Base-by-base conservation (phyloP, 2,888 invertebrate species). In the Shargacucullia verbasci region DNA sequence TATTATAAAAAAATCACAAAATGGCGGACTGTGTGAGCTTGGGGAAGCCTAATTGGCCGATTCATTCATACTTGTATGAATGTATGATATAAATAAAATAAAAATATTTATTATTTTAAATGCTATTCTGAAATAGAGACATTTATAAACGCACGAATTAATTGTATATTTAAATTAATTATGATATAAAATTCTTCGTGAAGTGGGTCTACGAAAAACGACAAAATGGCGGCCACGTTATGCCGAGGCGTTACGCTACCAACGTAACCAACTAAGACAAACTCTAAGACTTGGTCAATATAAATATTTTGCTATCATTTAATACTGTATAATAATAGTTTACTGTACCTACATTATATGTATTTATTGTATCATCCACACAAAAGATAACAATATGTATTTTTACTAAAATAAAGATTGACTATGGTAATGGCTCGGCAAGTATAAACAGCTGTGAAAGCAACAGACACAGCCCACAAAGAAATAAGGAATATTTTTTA, bases 221-320 rank as follows among this genome's bases (percentile, higher is more conserved):
- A 62, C 20, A 20, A 62, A 50, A 62, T 62, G 68, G 50, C 68
- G 27, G 1, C 44, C 31, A 9, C n/a, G 1, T 10, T n/a, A n/a
- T n/a, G n/a, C n/a, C n/a, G n/a, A n/a, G n/a, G n/a, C 33, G 33
- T 20, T n/a, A n/a, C 20, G 27, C 12, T n/a, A 31, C 40, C 60
- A 67, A 20, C 61, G 59, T 50, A 59, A 48, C 38, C 41, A 64
- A 58, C 60, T 43, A 67, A 61, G 14, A 27, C 37, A 29, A 34
- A 38, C 27, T 25, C 1, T 9, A 14, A 3, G 4, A 12, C 35
- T 47, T 47, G 31, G 62, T 35, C n/a, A 40, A 34, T 34, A 41
- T 48, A 49, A 59, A 37, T 59, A 0, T 59, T 59, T 44, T 33
- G 20, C 38, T 63, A 68, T 46, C 52, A 67, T 12, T 47, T 31